Base-by-base conservation (phyloP, 2,888 invertebrate genomes). In the Drosophila subquinaria region DNA sequence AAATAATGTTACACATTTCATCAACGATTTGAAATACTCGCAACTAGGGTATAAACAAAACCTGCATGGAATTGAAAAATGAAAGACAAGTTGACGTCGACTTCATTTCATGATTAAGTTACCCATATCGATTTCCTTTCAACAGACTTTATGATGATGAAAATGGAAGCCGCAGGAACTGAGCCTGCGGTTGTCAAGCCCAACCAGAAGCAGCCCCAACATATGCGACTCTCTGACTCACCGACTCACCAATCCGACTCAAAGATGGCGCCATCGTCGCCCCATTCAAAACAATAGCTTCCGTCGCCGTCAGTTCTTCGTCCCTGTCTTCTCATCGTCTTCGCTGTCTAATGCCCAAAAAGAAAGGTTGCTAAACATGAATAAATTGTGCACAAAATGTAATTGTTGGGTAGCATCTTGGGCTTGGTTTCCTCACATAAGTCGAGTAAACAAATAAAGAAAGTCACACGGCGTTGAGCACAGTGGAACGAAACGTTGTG, bases 101-200 rank as follows among this genome's bases (percentile, higher is more conserved):
- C 78, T 89, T 89, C 76, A 82, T 79, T 84, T 78, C 82, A 88
- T 79, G 82, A 88, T 80, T 81, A 90, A 87, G 88, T 89, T 82
- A 78, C 53, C 66, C 74, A 75, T 79, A 88, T 88, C 90, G 89
- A 90, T 87, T 88, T 88, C 77, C 79, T 69, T 88, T 83, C 87
- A 82, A 55, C 87, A 73, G 72, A 79, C 77, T 83, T 88, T 88
- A 86, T 84, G 79, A 79, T 81, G 82, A 84, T 88, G 82, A 88
- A 85, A 83, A 88, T 83, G 74, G 81, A 88, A 85, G 69, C 77
- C 74, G 40, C 76, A 70, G 59, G 66, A 73, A 61, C 73, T 70
- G 81, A 47, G 75, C 67, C 81, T 86, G 80, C 56, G 76, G 81
- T 85, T 86, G 88, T 75, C 69, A 74, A 73, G 51, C 62, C 57